phyloP scores from a whole-genome alignment of 2,113 vertebrate species.

The Gallinago undulata region DNA sequence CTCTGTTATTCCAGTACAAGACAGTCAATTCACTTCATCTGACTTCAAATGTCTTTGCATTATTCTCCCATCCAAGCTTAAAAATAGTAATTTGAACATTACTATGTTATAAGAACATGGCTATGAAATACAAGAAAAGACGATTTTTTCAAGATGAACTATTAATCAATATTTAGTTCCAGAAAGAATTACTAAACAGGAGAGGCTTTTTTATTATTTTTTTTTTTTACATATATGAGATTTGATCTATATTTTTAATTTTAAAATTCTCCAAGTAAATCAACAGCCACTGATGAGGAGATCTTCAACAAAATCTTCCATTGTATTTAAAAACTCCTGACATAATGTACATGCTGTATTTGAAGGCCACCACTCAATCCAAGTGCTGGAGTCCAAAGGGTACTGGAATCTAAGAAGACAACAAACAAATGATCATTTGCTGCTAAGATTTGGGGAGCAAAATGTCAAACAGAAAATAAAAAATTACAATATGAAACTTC shows the following conservation, averaged over 20 bases:
- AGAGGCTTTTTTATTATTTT: not conserved
- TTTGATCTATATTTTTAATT: not conserved
- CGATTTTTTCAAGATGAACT: not conserved
- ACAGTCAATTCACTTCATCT: not conserved
- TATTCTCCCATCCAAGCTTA: not conserved
- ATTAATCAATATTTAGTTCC: not conserved
- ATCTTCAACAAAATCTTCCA: slow-evolving; percentile 73
- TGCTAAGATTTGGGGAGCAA: not conserved
- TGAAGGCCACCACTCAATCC: slow-evolving; percentile 87
- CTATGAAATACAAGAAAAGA: not conserved
- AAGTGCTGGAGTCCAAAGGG: slow-evolving; percentile 84
- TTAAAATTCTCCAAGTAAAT: not conserved
- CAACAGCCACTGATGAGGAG: slow-evolving; percentile 75
- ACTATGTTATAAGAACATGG: not conserved
- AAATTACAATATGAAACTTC: not conserved
- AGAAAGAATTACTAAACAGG: not conserved
- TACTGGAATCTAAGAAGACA: slow-evolving; percentile 82
- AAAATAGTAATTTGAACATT: not conserved
- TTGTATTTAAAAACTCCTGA: slow-evolving; percentile 42
- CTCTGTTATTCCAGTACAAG: not conserved
- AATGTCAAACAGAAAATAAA: not conserved
- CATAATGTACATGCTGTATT: slow-evolving; percentile 59
- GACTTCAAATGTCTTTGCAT: slow-evolving; percentile 21
- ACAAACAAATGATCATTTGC: not conserved
- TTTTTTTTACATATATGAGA: not conserved